Conservation (phyloP, 2,888 invertebrate genomes). For the Corbicula japonica region DNA sequence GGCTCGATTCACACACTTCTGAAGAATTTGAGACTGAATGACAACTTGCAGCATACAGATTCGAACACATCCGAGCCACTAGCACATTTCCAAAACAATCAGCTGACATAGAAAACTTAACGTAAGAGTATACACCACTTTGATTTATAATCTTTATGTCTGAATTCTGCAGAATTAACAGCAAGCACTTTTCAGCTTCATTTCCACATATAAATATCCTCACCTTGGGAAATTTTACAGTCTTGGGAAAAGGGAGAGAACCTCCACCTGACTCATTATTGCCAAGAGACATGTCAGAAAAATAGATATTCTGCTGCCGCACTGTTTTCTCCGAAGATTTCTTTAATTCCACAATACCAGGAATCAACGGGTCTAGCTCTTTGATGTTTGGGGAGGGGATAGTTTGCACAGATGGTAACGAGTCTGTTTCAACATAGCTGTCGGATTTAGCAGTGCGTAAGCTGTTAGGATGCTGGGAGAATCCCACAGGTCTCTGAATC, state of each 20-base stretch:
- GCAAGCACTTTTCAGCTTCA: constrained; percentile 68
- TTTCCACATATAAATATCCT: constrained; percentile 75
- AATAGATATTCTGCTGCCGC: constrained; percentile 52
- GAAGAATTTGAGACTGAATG: constrained; percentile 14
- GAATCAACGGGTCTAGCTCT: constrained; percentile 58
- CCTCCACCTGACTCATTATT: constrained; percentile 19
- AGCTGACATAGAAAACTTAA: constrained; percentile 68
- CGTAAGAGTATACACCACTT: constrained; percentile 54
- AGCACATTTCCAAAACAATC: constrained; percentile 62
- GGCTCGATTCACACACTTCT: constrained; percentile 24
- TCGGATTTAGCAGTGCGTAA: constrained; percentile 25
- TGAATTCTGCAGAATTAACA: constrained; percentile 59
- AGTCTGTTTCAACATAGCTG: constrained; percentile 13
- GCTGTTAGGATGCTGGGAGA: constrained; percentile 59
- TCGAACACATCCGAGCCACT: constrained; percentile 52
- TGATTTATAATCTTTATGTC: constrained; percentile 41
- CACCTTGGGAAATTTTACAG: constrained; percentile 72
- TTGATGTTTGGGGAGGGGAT: constrained; percentile 22
- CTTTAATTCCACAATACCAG: constrained; percentile 54
- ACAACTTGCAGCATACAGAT: constrained; percentile 44
- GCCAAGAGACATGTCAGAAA: constrained; percentile 18
- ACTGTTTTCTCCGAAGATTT: constrained; percentile 24
- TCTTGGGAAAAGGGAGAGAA: constrained; percentile 53
- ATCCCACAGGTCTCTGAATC: constrained; percentile 73
- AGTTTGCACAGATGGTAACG: constrained; percentile 31